Percentiles rank a stretch among this genome's conserved stretches.
Evolutionary conservation across 2,888 invertebrate genomes (phyloP).

Genomic region (Luperina testacea): DNA sequence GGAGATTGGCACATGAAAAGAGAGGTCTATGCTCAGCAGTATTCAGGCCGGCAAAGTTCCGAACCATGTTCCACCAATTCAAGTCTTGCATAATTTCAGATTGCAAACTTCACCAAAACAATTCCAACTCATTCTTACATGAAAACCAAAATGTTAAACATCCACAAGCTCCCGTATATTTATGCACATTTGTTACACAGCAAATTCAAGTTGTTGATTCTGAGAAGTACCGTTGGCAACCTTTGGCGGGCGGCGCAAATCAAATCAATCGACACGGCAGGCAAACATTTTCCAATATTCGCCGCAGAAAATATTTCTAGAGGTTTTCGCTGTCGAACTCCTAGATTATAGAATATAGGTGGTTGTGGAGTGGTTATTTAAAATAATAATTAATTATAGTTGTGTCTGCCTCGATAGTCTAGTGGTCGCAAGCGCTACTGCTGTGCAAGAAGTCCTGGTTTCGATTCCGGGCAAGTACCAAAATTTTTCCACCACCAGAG

Average conservation of each 20-base stretch:
- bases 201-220: constrained; percentile 68
- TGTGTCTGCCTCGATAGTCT: too few species aligned
- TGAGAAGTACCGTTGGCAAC: constrained; percentile 66
- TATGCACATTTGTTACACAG: constrained; percentile 57
- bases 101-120: constrained; percentile 6
- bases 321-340: constrained; percentile 62
- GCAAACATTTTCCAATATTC: constrained; percentile 83
- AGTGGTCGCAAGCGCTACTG: too few species aligned
- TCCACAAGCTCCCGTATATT: constrained; percentile 38
- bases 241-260: constrained; percentile 75
- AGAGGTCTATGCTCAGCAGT: too few species aligned
- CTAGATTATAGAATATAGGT: constrained; percentile 62
- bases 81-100: constrained; percentile 4
- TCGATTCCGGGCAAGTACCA: too few species aligned
- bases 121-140: not conserved
- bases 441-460: too few species aligned
- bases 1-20: too few species aligned
- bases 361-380: constrained; percentile 38
- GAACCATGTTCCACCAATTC: not conserved
- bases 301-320: constrained; percentile 74
- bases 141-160: constrained; percentile 46
- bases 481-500: too few species aligned
- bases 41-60: too few species aligned
- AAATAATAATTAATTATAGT: too few species aligned
- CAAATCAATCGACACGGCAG: constrained; percentile 79